A percentile compares a stretch with the other conserved stretches of the same genome.
Conservation (phyloP, 2,113 vertebrate genomes). For the Zapornia atra region DNA sequence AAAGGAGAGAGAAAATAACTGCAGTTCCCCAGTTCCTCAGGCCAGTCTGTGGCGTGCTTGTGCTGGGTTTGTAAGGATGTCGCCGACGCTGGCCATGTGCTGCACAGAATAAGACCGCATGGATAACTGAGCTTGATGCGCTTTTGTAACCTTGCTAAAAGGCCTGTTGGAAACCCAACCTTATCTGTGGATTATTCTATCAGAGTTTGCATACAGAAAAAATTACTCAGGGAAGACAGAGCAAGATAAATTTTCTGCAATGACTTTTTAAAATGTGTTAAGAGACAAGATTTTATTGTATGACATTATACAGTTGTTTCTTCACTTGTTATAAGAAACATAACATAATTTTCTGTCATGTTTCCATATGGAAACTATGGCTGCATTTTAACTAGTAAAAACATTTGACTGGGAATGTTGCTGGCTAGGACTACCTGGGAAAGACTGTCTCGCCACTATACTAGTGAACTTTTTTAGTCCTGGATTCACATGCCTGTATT, state of each 20-base stretch:
- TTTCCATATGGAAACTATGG: background rate
- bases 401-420: background rate
- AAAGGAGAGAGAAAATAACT: background rate
- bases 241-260: background rate
- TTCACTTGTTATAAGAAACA: background rate
- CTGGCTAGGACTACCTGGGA: background rate
- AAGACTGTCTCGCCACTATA: background rate
- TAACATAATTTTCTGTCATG: background rate
- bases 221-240: background rate
- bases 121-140: background rate
- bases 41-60: background rate
- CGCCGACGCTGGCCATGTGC: fast-evolving
- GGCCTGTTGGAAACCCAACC: background rate
- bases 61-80: background rate
- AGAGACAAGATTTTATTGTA: background rate
- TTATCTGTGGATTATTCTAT: background rate
- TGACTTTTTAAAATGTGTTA: fast-evolving
- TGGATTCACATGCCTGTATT: background rate
- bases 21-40: background rate
- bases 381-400: background rate
- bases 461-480: background rate
- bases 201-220: background rate
- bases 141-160: background rate
- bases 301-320: background rate
- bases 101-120: background rate